These are phyloP conservation scores for Halcyon senegalensis DNA, from an alignment of 2,113 vertebrate genomes.

Conservation along the genomic window DNA sequence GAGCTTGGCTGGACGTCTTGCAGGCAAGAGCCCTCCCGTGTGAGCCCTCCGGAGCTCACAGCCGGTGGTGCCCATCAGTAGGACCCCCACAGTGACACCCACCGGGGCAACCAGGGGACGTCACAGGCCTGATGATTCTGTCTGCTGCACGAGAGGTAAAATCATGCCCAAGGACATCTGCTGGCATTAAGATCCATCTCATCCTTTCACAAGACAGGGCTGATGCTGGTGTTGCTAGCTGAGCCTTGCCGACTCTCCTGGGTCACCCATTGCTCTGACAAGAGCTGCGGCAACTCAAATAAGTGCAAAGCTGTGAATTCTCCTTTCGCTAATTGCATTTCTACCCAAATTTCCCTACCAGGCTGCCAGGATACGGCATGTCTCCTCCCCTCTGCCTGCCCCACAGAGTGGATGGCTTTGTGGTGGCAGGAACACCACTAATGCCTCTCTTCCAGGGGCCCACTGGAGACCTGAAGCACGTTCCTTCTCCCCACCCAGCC, in stretches of 20 bases:
- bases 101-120: neutral
- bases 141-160: neutral
- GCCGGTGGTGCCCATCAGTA: neutral
- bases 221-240: neutral
- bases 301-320: neutral
- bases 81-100: neutral
- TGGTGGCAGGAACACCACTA: neutral
- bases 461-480: neutral
- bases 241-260: neutral
- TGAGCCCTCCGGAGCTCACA: accelerated
- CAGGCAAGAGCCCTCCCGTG: neutral
- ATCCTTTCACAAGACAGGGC: neutral
- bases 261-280: neutral
- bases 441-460: neutral
- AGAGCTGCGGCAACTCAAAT: neutral
- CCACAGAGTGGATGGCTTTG: accelerated
- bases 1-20: neutral
- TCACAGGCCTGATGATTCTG: neutral
- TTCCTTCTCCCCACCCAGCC: neutral
- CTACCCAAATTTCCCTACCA: neutral
- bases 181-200: neutral
- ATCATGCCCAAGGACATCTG: neutral
- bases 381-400: neutral
- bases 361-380: neutral
- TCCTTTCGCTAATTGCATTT: neutral